These are phyloP conservation scores for Heliconius ethilla DNA, from an alignment of 2,888 invertebrate genomes.

Conservation along the genomic window DNA sequence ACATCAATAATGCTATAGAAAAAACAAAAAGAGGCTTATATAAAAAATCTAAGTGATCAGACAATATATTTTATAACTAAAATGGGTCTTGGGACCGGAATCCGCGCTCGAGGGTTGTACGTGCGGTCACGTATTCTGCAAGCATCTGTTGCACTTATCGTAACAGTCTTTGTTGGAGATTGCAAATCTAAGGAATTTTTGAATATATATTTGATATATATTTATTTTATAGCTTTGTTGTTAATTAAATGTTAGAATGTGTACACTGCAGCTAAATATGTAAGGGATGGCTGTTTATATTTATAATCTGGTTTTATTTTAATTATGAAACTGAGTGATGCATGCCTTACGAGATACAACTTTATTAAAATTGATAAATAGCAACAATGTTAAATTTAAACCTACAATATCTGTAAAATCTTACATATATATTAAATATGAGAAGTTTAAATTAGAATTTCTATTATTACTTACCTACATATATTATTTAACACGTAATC, in stretches of 20 bases:
- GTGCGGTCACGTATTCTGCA: slow-evolving; percentile 31
- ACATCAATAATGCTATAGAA: background rate
- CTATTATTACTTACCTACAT: too few species aligned
- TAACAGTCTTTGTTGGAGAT: slow-evolving; percentile 23
- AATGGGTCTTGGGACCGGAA: slow-evolving; percentile 20
- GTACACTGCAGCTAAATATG: too few species aligned
- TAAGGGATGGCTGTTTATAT: too few species aligned
- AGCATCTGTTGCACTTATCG: slow-evolving; percentile 26
- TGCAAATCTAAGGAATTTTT: slow-evolving; percentile 26
- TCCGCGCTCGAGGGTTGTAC: slow-evolving; percentile 17
- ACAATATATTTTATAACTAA: slow-evolving; percentile 26
- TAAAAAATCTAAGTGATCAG: slow-evolving; percentile 7
- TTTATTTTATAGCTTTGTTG: background rate
- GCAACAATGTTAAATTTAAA: too few species aligned
- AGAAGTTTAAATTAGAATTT: too few species aligned
- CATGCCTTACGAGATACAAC: too few species aligned
- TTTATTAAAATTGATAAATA: too few species aligned
- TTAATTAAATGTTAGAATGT: background rate
- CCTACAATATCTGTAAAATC: too few species aligned
- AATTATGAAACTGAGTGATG: too few species aligned
- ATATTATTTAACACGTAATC: too few species aligned
- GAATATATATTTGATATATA: slow-evolving; percentile 3
- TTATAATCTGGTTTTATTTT: too few species aligned
- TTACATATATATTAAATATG: too few species aligned
- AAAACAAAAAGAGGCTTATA: background rate